Evolutionary conservation across 2,113 vertebrate species (phyloP), one percentile per base, ranked within the genome.

Genomic region (Grantiella picta): DNA sequence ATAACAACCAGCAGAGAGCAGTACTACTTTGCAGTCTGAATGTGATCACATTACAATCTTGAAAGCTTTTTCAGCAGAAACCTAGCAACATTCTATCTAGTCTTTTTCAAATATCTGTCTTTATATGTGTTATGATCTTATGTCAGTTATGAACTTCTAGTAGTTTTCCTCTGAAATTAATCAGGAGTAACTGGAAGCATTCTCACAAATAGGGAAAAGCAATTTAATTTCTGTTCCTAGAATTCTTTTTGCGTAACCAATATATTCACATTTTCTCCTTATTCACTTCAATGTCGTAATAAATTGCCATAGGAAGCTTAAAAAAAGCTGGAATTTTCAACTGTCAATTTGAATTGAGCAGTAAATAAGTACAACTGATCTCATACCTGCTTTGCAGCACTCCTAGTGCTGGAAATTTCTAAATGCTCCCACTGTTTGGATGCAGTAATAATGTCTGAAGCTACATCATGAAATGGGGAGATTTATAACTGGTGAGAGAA

Each of bases 1-100:
- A 27, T 73, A 93, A 33, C 90, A 90, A 54, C 94, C 95, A 97
- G 95, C 86, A 97, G 95, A 96, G 96, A 95, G 95, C 95, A 95
- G 90, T 96, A 76, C 86, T 90, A 94, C 88, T 96, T 96, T 95
- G 90, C 76, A 4, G 50, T 92, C 81, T 0, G 0, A 86, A 83
- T 57, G 21, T 50, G 45, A 86, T 77, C n/a, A 57, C 27, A 44
- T 73, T 66, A 44, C 10, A 86, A 25, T 52, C 71, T 61, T 54
- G 24, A 73, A 63, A 88, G 59, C 10, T 54, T 90, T 93, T 81
- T 73, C 50, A 73, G 33, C 42, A 87, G 49, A 88, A 92, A 77
- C 8, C 27, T 72, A 47, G 5, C 9, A 73, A 70, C 4, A 3
- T 44, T 77, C 16, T 69, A 19, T 12, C 22, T 42, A 83, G 11